Percentiles rank a stretch among this genome's conserved stretches.
phyloP scores from a whole-genome alignment of 1,140 invertebrate species.

The Steinernema feltiae region DNA sequence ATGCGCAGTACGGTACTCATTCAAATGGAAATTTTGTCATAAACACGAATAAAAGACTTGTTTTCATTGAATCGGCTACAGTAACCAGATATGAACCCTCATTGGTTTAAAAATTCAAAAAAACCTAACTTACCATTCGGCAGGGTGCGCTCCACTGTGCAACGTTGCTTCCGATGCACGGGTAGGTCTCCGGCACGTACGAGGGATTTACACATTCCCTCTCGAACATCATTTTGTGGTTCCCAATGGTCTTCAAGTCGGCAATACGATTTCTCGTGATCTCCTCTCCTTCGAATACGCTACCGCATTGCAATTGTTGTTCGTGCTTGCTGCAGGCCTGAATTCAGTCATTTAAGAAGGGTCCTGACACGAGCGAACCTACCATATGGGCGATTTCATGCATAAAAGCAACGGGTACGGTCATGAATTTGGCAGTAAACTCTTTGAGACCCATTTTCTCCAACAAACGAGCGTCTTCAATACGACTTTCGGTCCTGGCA shows the following conservation, averaged over 20 bases:
- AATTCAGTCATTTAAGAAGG: too few relatives aligned
- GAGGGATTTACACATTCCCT: constrained; percentile 28
- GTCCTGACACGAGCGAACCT: too few relatives aligned
- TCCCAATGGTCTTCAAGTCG: constrained; percentile 33
- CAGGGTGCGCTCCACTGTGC: constrained; percentile 7
- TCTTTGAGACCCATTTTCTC: constrained; percentile 27
- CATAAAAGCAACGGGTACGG: constrained; percentile 25
- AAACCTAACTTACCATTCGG: neutral
- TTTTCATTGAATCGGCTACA: too few relatives aligned
- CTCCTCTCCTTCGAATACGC: constrained; percentile 31
- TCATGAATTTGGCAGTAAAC: constrained; percentile 31
- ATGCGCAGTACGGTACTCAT: too few relatives aligned
- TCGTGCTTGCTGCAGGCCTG: constrained; percentile 32
- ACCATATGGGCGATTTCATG: constrained; percentile 27
- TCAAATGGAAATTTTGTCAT: too few relatives aligned
- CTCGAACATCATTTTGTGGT: constrained; percentile 34
- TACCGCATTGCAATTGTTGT: constrained; percentile 34
- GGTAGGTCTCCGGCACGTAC: constrained; percentile 27
- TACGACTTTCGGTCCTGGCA: neutral
- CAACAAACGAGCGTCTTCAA: constrained; percentile 16
- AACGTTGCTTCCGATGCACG: constrained; percentile 28
- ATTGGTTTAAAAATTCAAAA: too few relatives aligned
- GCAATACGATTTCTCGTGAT: constrained; percentile 27
- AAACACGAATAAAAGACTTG: too few relatives aligned
- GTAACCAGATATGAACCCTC: neutral